phyloP scores from a whole-genome alignment of 2,888 invertebrate species.

The Piscicola geometra region DNA sequence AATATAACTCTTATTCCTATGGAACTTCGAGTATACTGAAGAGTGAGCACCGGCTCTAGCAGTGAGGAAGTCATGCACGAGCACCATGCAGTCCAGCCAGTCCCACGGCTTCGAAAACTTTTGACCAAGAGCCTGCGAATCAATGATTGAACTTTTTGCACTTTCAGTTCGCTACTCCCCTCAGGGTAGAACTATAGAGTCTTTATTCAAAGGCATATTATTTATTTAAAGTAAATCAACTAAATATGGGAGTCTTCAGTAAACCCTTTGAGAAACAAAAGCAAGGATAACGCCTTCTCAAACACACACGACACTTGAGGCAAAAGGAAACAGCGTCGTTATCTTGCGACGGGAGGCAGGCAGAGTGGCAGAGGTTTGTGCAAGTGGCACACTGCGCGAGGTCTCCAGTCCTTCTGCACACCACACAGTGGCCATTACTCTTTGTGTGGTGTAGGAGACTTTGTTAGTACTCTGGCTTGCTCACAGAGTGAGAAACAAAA shows the following conservation, averaged over 20 bases:
- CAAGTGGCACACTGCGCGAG: slow-evolving; percentile 1
- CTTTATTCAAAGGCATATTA: too few species aligned
- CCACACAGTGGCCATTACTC: not conserved
- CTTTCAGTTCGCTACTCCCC: too few species aligned
- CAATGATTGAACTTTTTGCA: too few species aligned
- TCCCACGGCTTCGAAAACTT: slow-evolving; percentile 13
- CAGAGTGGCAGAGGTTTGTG: not conserved
- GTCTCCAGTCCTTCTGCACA: slow-evolving; percentile 6
- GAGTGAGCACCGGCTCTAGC: too few species aligned
- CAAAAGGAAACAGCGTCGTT: not conserved
- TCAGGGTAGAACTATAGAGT: not conserved
- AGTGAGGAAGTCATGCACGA: slow-evolving; percentile 1
- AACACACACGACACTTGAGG: not conserved
- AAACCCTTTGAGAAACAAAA: too few species aligned
- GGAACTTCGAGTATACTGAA: too few species aligned
- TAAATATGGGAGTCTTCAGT: too few species aligned
- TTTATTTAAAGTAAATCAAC: too few species aligned
- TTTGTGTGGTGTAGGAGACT: too few species aligned
- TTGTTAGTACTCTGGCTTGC: too few species aligned
- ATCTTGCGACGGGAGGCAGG: not conserved
- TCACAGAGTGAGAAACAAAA: too few species aligned
- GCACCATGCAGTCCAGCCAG: not conserved
- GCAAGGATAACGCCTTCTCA: not conserved
- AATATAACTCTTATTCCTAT: too few species aligned
- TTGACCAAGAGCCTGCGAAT: not conserved